Conservation (phyloP, 2,888 invertebrate genomes). For the Nomada fucata region DNA sequence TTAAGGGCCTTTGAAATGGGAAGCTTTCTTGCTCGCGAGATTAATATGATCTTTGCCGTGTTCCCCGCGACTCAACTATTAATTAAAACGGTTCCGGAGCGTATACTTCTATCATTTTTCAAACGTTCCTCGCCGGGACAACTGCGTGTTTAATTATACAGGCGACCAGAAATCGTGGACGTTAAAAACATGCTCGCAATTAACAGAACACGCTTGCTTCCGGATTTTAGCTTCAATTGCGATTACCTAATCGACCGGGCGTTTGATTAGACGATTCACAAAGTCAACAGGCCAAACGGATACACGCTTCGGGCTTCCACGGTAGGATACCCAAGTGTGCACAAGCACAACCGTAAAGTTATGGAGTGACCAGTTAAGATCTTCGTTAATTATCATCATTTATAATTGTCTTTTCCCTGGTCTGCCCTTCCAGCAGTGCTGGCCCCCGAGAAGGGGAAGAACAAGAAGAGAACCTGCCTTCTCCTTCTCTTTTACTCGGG, state of each 20-base stretch:
- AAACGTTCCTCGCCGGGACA: background rate
- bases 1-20: conserved; percentile 30
- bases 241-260: background rate
- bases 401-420: conserved; percentile 78
- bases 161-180: background rate
- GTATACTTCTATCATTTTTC: background rate
- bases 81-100: background rate
- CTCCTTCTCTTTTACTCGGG: conserved; percentile 67
- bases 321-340: conserved; percentile 43
- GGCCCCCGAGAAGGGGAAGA: conserved; percentile 52
- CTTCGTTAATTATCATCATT: conserved; percentile 82
- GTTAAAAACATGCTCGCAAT: background rate
- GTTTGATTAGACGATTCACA: background rate
- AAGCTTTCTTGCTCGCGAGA: conserved; percentile 36
- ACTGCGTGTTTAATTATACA: background rate
- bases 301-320: conserved; percentile 34
- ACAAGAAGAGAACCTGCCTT: conserved; percentile 60
- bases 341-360: conserved; percentile 74
- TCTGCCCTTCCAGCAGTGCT: conserved; percentile 46
- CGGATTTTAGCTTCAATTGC: background rate
- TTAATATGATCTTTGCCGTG: conserved; percentile 19
- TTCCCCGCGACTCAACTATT: background rate
- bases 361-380: conserved; percentile 80
- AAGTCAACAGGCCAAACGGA: conserved; percentile 32
- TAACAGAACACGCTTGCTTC: background rate